Evolutionary conservation across 2,113 vertebrate species (phyloP), one percentile per base, ranked within the genome.

Genomic region (Pao palembangensis): DNA sequence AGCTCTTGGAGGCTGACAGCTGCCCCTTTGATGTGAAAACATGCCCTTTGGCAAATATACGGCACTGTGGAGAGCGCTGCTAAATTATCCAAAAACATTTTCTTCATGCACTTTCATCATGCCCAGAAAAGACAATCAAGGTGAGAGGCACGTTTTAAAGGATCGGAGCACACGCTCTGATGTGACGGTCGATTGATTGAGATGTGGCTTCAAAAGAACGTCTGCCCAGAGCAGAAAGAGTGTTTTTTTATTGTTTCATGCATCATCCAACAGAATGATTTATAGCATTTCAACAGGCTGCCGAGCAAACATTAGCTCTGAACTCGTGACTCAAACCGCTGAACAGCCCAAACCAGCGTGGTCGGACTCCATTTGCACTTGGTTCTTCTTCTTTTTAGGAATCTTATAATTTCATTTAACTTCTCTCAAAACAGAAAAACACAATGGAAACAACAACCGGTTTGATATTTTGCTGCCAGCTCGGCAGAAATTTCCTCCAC

Each of bases 21-120:
- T 64, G 81, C 66, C 48, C 57, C 85, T 92, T 91, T 91, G 84
- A 91, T 88, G 85, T 90, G 73, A 76, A 83, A 86, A 79, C 84
- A 87, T 83, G 72, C 82, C 89, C 87, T 85, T 72, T 85, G 86
- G 88, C 84, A 79, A 88, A 85, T 82, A 62, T 74, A 60, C 15
- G 25, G 47, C 44, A 65, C 44, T 67, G 58, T 51, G 57, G 52
- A 66, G 65, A 74, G 69, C 62, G 55, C 65, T 76, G 73, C 64
- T 78, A 82, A 88, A 88, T 82, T 82, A 86, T 83, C 74, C 65
- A 61, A 83, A 84, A 60, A 43, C 47, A 25, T 81, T 68, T 68
- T 63, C 54, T 55, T n/a, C 28, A 61, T 58, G 54, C 50, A 17
- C 77, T 88, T 89, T 88, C 73, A 88, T 87, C 82, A 55, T 52